A percentile compares a stretch with the other conserved stretches of the same genome.
These are phyloP conservation scores for Drosophila nigromelanica DNA, from an alignment of 1,140 invertebrate species.

Conservation along the genomic window DNA sequence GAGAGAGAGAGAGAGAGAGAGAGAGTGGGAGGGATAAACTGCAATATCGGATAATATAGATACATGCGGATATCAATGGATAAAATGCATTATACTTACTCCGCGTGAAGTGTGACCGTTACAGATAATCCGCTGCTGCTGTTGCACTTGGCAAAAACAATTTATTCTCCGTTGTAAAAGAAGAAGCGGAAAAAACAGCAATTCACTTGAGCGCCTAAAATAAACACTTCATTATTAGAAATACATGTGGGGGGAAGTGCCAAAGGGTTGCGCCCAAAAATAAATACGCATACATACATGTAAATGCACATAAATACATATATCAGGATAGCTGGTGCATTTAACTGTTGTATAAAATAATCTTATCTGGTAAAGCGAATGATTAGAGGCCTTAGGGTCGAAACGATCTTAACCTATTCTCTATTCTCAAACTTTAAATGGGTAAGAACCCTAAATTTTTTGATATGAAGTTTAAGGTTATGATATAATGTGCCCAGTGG, in stretches of 20 bases:
- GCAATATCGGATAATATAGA: slow-evolving; percentile 25
- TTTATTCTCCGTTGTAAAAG: slow-evolving; percentile 4
- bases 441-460: slow-evolving; percentile 96
- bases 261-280: slow-evolving; percentile 48
- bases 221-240: slow-evolving; percentile 82
- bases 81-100: slow-evolving; percentile 36
- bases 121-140: slow-evolving; percentile 28
- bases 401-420: slow-evolving; percentile 11
- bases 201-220: slow-evolving; percentile 68
- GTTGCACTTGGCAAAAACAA: slow-evolving; percentile 17
- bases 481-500: slow-evolving; percentile 88
- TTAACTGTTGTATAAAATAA: slow-evolving; percentile 16
- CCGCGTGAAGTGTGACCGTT: background rate
- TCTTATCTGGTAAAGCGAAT: slow-evolving; percentile 48
- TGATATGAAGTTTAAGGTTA: slow-evolving; percentile 95
- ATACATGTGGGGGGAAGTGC: slow-evolving; percentile 58
- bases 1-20: too few relatives aligned
- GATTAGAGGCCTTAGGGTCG: too few relatives aligned
- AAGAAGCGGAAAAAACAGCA: slow-evolving; percentile 15
- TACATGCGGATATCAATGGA: slow-evolving; percentile 2
- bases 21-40: slow-evolving; percentile 7
- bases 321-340: slow-evolving; percentile 87
- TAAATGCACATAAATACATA: too few relatives aligned
- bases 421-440: slow-evolving; percentile 85
- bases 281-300: slow-evolving; percentile 24